Evolutionary conservation across 2,113 vertebrate genomes (phyloP), one percentile per base, ranked within the genome.

Genomic region (Chionodraco myersi): DNA sequence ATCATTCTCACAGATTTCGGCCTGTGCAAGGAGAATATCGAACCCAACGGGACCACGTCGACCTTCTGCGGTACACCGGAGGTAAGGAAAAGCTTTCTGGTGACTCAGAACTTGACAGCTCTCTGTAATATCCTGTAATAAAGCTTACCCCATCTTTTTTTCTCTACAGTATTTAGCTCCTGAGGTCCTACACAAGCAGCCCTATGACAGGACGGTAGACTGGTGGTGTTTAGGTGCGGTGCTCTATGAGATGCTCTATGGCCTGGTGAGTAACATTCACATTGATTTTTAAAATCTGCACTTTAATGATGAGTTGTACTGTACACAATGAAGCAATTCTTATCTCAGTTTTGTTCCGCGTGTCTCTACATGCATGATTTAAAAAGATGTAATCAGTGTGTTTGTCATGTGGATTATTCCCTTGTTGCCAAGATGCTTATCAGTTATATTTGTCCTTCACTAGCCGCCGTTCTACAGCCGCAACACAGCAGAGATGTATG

Each of bases 151-250:
- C 13, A 1, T 60, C 2, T 58, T 8, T 67, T 6, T 23, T 15
- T 10, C 83, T 72, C 91, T 48, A 4, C 91, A 99, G 98, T 99
- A 99, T 94, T 95, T 99, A 65, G 98, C 98, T 73, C 98, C 98
- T 12, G 98, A 99, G 89, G 98, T 99, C 79, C 94, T 99, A 71
- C 97, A 99, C 88, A 99, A 99, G 94, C 97, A 99, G 90, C 98
- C 98, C 1, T 99, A 99, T 8, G 98, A 99, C 90, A 91, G 98
- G 44, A 98, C 98, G 0, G 98, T 99, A 72, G 98, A 99, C 94
- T 99, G 98, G 97, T 99, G 98, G 98, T 99, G 98, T 89, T 95
- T 99, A 75, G 98, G 98, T 48, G 98, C 98, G 1, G 98, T 99
- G 77, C 92, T 99, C 14, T 99, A 98, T 1, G 98, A 99, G 93